Base-by-base conservation (phyloP, 1,140 invertebrate species). In the Galleria mellonella region DNA sequence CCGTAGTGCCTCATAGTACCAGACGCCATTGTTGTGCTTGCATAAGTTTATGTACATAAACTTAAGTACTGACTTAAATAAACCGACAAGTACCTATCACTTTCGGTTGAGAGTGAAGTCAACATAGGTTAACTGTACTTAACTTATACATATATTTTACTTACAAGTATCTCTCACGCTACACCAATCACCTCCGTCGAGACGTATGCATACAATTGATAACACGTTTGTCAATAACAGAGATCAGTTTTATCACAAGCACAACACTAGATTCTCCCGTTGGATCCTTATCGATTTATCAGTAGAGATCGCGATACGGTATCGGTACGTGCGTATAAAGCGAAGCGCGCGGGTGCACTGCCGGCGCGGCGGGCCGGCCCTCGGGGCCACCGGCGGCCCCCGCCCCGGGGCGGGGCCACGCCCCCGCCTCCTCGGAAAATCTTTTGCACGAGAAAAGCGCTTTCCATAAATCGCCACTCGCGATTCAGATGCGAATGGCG, bases 281-380 rank as follows among this genome's bases (percentile, higher is more conserved):
- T 14, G 27, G 41, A 17, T 43, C 40, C 31, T 17, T 31, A 27
- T 27, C 15, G 29, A 10, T 12, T 14, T 23, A 23, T 23, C 17
- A 23, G 17, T 23, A 3, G 17, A 23, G 17, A 23, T 23, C 17
- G 6, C 6, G 17, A 29, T 9, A 27, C 23, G 32, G 2, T 33
- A 46, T 33, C 41, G 13, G 36, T 41, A 47, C 53, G 65, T 55
- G 57, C 45, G 45, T 27, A 36, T 29, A 30, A 28, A 14, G 27
- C 61, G 51, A 37, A 32, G 51, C 63, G 74, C 63, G 75, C 59
- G 64, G 72, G 47, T 58, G 63, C 73, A 60, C 78, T 51, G 73
- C 73, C 74, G 62, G 67, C 61, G 37, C 32, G 32, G 42, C 29
- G 31, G 38, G 55, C 74, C 70, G 55, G 76, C 57, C 57, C 74